Evolutionary conservation across 2,888 invertebrate species (phyloP).

Genomic region (Napeogenes sylphis): DNA sequence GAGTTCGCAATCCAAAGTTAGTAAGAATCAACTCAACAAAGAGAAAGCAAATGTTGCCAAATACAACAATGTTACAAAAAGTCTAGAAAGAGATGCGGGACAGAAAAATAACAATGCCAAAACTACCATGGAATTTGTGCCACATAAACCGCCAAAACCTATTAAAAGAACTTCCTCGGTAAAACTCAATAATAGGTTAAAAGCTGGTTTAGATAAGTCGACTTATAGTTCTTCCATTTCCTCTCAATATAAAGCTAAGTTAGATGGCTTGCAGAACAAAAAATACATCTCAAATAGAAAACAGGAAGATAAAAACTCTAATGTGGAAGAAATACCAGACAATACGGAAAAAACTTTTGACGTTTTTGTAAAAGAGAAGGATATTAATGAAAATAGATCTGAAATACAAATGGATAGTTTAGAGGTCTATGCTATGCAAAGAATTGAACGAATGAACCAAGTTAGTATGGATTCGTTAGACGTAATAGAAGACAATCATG

Average conservation of each 20-base stretch:
- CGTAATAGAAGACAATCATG: slow-evolving; percentile 59
- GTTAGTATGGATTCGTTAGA: slow-evolving; percentile 75
- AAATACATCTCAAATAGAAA: slow-evolving; percentile 59
- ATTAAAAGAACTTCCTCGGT: slow-evolving; percentile 82
- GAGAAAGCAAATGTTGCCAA: slow-evolving; percentile 66
- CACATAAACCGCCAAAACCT: slow-evolving; percentile 86
- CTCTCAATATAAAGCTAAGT: slow-evolving; percentile 71
- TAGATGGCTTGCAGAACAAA: slow-evolving; percentile 71
- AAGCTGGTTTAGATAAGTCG: slow-evolving; percentile 65
- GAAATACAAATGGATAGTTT: slow-evolving; percentile 80
- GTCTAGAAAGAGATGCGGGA: slow-evolving; percentile 67
- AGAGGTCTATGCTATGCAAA: slow-evolving; percentile 73
- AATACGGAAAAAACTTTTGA: slow-evolving; percentile 76
- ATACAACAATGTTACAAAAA: slow-evolving; percentile 66
- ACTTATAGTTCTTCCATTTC: slow-evolving; percentile 68
- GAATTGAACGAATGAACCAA: slow-evolving; percentile 63
- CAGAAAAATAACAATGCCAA: slow-evolving; percentile 67
- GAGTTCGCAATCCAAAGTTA: slow-evolving; percentile 59
- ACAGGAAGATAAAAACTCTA: slow-evolving; percentile 62
- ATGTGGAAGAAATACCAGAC: slow-evolving; percentile 57
- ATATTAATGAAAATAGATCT: slow-evolving; percentile 78
- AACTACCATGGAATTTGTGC: slow-evolving; percentile 78
- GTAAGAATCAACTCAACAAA: slow-evolving; percentile 66
- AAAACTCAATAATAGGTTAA: slow-evolving; percentile 74
- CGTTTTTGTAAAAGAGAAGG: slow-evolving; percentile 79